Conservation (phyloP, 2,797 vertebrate species). For the Bovichtus variegatus region DNA sequence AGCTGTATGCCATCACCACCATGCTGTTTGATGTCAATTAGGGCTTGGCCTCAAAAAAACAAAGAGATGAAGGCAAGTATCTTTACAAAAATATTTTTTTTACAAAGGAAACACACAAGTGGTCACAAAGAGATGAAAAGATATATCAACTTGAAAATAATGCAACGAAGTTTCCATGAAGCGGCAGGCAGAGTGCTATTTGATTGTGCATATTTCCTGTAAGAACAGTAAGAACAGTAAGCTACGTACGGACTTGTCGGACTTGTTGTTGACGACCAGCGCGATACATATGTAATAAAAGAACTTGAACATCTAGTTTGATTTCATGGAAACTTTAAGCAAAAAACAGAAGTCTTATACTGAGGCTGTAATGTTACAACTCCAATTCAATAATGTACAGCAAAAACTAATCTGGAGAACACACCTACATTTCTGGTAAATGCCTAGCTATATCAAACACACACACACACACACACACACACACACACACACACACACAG, state of each 20-base stretch:
- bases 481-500: not conserved
- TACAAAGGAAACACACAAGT: not conserved
- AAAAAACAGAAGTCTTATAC: not conserved
- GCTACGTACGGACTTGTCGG: no score
- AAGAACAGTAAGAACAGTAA: no score
- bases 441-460: not conserved
- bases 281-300: no score
- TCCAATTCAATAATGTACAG: not conserved
- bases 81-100: not conserved
- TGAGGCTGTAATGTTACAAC: not conserved
- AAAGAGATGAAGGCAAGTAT: not conserved
- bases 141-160: not conserved
- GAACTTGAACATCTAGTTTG: no score
- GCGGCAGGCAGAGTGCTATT: no score
- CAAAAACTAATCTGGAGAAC: not conserved
- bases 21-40: slow-evolving; percentile 42
- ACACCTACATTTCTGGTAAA: not conserved
- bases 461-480: not conserved
- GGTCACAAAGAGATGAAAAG: not conserved
- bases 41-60: not conserved
- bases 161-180: not conserved
- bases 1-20: slow-evolving; percentile 49
- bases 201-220: no score
- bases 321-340: not conserved
- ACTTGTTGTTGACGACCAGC: no score